Base-by-base conservation (phyloP, 2,113 vertebrate species). In the Heloderma charlesbogerti region DNA sequence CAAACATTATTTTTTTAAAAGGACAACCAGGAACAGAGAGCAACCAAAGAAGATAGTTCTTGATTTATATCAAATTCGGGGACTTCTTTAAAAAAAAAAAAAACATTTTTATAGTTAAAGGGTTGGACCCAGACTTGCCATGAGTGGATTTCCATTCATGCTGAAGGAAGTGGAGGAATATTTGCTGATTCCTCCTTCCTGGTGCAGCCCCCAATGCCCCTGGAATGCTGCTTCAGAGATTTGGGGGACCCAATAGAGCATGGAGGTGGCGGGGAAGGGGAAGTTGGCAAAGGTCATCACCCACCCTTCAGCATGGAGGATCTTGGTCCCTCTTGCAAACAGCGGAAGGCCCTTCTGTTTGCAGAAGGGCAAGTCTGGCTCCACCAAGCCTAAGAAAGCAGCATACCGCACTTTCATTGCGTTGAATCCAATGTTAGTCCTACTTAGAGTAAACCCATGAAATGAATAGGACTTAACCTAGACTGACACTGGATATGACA, bases 11-110 rank as follows among this genome's bases (percentile, higher is more conserved):
- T 51, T 51, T 51, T 37, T 29, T 9, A 90, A 9, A 20, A 60
- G 29, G 72, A 60, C 1, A 89, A 48, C 13, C 15, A 84, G 18
- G 27, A 87, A 92, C 72, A 94, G 18, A 8, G 75, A 79, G 1
- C 0, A 57, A n/a, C 80, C 18, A 67, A 69, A 63, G 12, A 63
- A 54, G 0, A 71, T 6, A 1, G n/a, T 3, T 60, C 18, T 0
- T 45, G 16, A 92, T 81, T n/a, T 81, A 87, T 71, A 89, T 60
- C 20, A 16, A 83, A 83, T 16, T 31, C 84, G 82, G 77, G 40
- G 31, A 57, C 27, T 48, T 94, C 84, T 78, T 20, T 4, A n/a
- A n/a, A n/a, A n/a, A n/a, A n/a, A n/a, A n/a, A n/a, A n/a, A n/a
- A n/a, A n/a, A n/a, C n/a, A n/a, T n/a, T 54, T 54, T 25, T 25